A percentile compares a stretch with the other conserved stretches of the same genome.
phyloP scores from a whole-genome alignment of 1,140 invertebrate genomes.

The Alviniconcha marisindica region DNA sequence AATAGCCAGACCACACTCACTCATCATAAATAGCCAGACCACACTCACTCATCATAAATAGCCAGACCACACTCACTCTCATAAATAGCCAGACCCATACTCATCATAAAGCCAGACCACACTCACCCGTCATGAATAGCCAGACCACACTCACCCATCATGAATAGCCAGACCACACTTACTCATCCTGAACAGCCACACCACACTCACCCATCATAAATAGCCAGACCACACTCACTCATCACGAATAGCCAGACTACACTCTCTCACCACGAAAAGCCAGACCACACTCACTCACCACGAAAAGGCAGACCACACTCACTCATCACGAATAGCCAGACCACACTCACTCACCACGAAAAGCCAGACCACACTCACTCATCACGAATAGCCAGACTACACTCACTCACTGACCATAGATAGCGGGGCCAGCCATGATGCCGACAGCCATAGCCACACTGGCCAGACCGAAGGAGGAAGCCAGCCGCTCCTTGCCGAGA shows the following conservation, averaged over 20 bases:
- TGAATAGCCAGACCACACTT: too few relatives aligned
- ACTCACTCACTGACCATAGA: slow-evolving; percentile 51
- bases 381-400: too few relatives aligned
- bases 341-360: too few relatives aligned
- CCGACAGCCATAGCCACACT: slow-evolving; percentile 41
- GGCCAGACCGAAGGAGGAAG: slow-evolving; percentile 47
- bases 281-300: background rate
- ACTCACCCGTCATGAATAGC: too few relatives aligned
- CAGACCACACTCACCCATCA: too few relatives aligned
- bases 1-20: background rate
- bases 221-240: background rate
- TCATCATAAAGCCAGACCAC: background rate
- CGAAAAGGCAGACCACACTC: too few relatives aligned
- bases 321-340: too few relatives aligned
- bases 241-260: too few relatives aligned
- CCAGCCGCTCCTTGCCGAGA: slow-evolving; percentile 49
- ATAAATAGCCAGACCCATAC: background rate
- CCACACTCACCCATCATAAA: background rate
- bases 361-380: too few relatives aligned
- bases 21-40: background rate
- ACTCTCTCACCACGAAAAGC: background rate
- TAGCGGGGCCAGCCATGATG: slow-evolving; percentile 42
- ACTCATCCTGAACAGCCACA: background rate
- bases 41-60: slow-evolving; percentile 8
- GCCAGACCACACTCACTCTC: background rate